Evolutionary conservation across 2,797 vertebrate species (phyloP), one percentile per base, ranked within the genome.

Genomic region (Monodelphis domestica): DNA sequence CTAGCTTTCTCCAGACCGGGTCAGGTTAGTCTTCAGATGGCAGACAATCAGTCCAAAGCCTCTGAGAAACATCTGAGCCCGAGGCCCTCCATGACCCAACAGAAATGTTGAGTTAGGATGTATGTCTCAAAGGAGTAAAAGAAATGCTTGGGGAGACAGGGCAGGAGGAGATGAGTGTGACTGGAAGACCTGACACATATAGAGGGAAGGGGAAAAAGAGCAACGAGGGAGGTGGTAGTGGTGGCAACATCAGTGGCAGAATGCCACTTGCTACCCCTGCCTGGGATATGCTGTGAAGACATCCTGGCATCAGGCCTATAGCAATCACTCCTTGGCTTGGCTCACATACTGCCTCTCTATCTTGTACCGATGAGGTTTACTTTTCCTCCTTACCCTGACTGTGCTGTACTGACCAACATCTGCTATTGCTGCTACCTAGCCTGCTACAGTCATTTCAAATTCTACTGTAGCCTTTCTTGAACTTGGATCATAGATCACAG

Each of bases 381-480:
- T 90, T 90, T 95, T 57, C 52, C 91, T 89, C 93, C 78, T 92
- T 55, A 78, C 28, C 63, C 1, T 59, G 94, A 90, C n/a, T 95
- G 95, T 90, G 45, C 38, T 84, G 21, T 93, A 88, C 33, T 91
- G 55, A 93, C 50, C 93, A 50, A 95, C 63, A 96, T 89, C 90
- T 54, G 90, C 93, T 95, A 78, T 38, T 94, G 38, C n/a, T 52
- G 93, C 50, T 38, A 59, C 17, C 52, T 53, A 95, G 87, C 70
- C 94, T 91, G 93, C 56, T 78, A 63, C 93, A 91, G 87, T 95
- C 54, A 95, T 92, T 95, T 88, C 54, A 94, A 93, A 95, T 91
- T 89, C 91, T 93, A 95, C 87, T 95, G 57, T 91, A 89, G 12
- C 84, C 57, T 92, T 93, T 84, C 28, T 45, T n/a, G n/a, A 84